phyloP scores from a whole-genome alignment of 2,888 invertebrate genomes.

The Hedychridium roseum region DNA sequence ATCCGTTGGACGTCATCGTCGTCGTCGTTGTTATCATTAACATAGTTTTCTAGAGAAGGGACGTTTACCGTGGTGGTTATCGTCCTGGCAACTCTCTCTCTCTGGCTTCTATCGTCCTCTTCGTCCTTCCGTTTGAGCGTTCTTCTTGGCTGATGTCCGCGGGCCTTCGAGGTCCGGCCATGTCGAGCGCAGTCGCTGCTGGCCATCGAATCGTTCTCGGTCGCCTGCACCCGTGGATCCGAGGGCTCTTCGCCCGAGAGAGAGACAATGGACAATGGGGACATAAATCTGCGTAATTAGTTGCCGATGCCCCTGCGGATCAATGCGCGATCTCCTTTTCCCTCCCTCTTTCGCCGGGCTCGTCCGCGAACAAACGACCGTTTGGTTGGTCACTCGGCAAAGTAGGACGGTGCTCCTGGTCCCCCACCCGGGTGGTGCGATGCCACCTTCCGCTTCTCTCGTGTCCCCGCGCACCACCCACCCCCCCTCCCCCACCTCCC shows the following conservation, averaged over 20 bases:
- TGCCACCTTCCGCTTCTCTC: conserved; percentile 23
- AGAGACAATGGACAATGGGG: conserved; percentile 89
- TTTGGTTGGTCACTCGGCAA: conserved; percentile 61
- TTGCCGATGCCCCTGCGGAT: conserved; percentile 70
- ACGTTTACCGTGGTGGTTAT: too few relatives aligned
- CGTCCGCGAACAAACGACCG: conserved; percentile 58
- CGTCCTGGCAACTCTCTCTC: conserved; percentile 22
- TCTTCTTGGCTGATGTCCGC: too few relatives aligned
- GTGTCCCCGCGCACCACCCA: conserved; percentile 9
- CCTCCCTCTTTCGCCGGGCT: conserved; percentile 36
- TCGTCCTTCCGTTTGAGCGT: too few relatives aligned
- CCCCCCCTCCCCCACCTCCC: conserved; percentile 16
- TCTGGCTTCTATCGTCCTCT: conserved; percentile 21
- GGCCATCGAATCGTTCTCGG: conserved; percentile 33
- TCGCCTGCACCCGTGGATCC: conserved; percentile 34
- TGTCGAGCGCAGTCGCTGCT: conserved; percentile 23
- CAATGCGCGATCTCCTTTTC: conserved; percentile 63
- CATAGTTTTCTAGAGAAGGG: too few relatives aligned
- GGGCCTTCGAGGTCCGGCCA: too few relatives aligned
- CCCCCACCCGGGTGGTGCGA: conserved; percentile 47
- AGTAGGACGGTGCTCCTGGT: conserved; percentile 57
- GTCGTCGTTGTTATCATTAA: too few relatives aligned
- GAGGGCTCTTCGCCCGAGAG: conserved; percentile 65
- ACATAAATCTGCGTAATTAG: conserved; percentile 96
- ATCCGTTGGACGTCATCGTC: too few relatives aligned